These are phyloP conservation scores for Poecilia latipinna DNA, from an alignment of 2,113 vertebrate species.

Conservation along the genomic window DNA sequence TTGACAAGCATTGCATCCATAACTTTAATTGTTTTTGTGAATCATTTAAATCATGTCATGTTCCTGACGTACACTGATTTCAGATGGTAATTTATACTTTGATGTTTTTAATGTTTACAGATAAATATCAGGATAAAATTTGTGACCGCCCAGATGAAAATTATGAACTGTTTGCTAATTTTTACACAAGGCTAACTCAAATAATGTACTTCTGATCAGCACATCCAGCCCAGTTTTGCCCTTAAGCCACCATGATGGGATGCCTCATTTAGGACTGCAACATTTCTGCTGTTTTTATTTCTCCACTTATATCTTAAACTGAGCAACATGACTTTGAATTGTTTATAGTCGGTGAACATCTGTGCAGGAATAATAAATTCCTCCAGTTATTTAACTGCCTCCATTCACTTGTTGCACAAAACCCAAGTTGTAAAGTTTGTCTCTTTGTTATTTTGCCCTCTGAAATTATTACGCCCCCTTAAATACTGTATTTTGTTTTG, in stretches of 20 bases:
- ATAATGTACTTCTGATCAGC: neutral
- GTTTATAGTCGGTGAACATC: neutral
- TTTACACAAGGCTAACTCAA: neutral
- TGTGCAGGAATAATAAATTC: neutral
- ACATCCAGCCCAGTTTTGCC: no score
- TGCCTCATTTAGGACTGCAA: neutral
- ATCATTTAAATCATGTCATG: neutral
- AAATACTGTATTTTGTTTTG: neutral
- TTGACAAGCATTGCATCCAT: conserved; percentile 14
- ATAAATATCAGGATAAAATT: no score
- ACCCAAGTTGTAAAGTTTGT: neutral
- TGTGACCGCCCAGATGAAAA: no score
- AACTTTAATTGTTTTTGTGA: conserved; percentile 6
- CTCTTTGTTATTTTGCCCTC: neutral
- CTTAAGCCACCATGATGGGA: neutral
- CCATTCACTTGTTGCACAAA: neutral
- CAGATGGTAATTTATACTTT: conserved; percentile 32
- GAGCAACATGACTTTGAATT: neutral
- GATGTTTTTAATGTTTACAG: neutral
- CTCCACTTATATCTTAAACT: neutral
- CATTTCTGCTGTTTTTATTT: neutral
- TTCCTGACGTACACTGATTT: conserved; percentile 19
- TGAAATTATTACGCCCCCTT: no score
- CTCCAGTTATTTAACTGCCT: neutral
- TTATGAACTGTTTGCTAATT: no score